Base-by-base conservation (phyloP, 2,888 invertebrate species). In the Catocala nupta region DNA sequence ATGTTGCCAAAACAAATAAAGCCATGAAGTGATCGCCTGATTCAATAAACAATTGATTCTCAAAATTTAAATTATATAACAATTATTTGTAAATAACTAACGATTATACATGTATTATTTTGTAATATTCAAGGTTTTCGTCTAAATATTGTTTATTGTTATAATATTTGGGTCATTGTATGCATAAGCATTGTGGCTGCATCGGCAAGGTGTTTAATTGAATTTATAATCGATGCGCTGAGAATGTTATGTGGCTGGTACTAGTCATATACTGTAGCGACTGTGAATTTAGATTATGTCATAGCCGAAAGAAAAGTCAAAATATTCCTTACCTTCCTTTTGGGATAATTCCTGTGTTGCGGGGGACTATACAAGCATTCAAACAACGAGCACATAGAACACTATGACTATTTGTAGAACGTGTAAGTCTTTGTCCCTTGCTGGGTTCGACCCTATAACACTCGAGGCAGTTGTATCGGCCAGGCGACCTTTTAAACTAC, bases 111-210 rank as follows among this genome's bases (percentile, higher is more conserved):
- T 25, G 25, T 69, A 71, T 71, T 70, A 74, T 76, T 68, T 55
- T 53, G 60, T 63, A 57, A 65, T 55, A 52, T 68, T 69, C 70
- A 78, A 77, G 81, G 75, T 70, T 75, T 65, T 44, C 53, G 50
- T 70, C 55, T 63, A 56, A 76, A 65, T 63, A 36, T 58, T 51
- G 64, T 47, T 50, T 58, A 57, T 61, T 68, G 12, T 57, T 6
- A 55, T 83, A 86, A 86, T 80, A 85, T 87, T 74, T 77, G 75
- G 87, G 88, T 88, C 88, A 86, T 65, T 69, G 87, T 58, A 84
- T 84, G 68, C 83, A 77, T 80, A 69, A 66, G 59, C 67, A 61
- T 71, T 66, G 68, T 68, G 45, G 57, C 67, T 33, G 53, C 55
- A 59, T 61, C 62, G 33, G 49, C 47, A 52, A 45, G 45, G 43